A percentile compares a stretch with the other conserved stretches of the same genome.
Evolutionary conservation across 2,888 invertebrate species (phyloP).

Genomic region (Gandaritis pyraliata): DNA sequence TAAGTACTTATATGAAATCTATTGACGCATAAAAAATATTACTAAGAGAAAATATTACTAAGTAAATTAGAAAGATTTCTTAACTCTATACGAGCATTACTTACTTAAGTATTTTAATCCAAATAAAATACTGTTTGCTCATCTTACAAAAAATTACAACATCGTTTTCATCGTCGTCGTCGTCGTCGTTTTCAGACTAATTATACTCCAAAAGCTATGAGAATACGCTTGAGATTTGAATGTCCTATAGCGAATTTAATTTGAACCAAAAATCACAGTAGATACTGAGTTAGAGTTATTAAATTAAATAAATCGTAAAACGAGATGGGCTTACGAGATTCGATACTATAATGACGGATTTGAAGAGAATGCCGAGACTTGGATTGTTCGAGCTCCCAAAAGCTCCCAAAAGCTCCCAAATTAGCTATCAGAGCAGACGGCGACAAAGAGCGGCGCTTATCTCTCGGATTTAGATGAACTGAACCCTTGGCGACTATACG

Average conservation of each 20-base stretch:
- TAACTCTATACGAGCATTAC: too few species aligned
- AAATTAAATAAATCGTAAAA: conserved; percentile 70
- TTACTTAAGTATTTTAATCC: too few species aligned
- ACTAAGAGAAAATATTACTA: too few species aligned
- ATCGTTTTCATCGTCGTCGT: too few species aligned
- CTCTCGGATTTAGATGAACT: conserved; percentile 81
- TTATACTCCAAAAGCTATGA: too few species aligned
- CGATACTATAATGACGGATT: conserved; percentile 71
- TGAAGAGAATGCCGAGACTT: conserved; percentile 57
- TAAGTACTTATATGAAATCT: conserved; percentile 14
- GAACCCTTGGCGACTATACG: conserved; percentile 79
- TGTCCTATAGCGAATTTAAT: conserved; percentile 58
- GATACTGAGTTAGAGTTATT: conserved; percentile 51
- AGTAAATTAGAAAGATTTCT: too few species aligned
- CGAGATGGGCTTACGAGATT: conserved; percentile 60
- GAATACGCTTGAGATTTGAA: conserved; percentile 56
- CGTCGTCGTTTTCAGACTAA: too few species aligned
- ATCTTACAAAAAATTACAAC: too few species aligned
- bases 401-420: conserved; percentile 54
- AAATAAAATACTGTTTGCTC: too few species aligned
- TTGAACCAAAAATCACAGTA: conserved; percentile 59
- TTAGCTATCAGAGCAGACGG: conserved; percentile 74
- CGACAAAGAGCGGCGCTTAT: conserved; percentile 82
- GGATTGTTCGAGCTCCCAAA: conserved; percentile 35
- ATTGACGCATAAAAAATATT: too few species aligned